Base-by-base conservation (phyloP, 2,888 invertebrate genomes). In the Globia sparganii region DNA sequence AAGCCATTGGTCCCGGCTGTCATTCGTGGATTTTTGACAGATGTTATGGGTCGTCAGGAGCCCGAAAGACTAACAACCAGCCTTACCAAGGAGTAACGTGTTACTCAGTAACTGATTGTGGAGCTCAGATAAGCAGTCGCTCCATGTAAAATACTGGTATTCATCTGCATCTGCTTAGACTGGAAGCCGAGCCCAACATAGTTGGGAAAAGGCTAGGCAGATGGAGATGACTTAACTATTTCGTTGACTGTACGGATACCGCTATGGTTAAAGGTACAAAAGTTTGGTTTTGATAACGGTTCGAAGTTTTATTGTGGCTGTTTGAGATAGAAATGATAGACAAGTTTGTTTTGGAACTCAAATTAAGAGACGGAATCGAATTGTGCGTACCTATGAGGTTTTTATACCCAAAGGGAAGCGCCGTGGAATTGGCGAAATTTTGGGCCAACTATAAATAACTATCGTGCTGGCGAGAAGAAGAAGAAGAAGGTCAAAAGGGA, bases 301-400 rank as follows among this genome's bases (percentile, higher is more conserved):
- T 69, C 70, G 46, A 84, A 86, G 81, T 78, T 78, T 86, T 83
- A 79, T 84, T 62, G 82, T 82, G 81, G 76, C 66, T 61, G 81
- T 81, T 82, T 67, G 66, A 80, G 82, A 80, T 80, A 34, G 56
- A 70, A 77, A 71, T 58, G 21, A 71, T 67, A 61, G 66, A 76
- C n/a, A 77, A 34, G 34, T 77, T 77, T 56, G 61, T 80, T 80
- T 62, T 49, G 40, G 34, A 80, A 70, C 21, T 58, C 25, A 11
- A 66, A 56, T 58, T 61, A 34, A 34, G 21, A 49, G 53, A 28
- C 15, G 46, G 34, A 40, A 62, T 37, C 5, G 18, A 46, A 28
- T 61, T n/a, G 31, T 9, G 25, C 18, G 46, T 25, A 15, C 15
- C 8, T 9, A 43, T 6, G 28, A 18, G 31, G 21, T 28, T 46